phyloP scores from a whole-genome alignment of 2,888 invertebrate species.

The Agonopterix subpropinquella region DNA sequence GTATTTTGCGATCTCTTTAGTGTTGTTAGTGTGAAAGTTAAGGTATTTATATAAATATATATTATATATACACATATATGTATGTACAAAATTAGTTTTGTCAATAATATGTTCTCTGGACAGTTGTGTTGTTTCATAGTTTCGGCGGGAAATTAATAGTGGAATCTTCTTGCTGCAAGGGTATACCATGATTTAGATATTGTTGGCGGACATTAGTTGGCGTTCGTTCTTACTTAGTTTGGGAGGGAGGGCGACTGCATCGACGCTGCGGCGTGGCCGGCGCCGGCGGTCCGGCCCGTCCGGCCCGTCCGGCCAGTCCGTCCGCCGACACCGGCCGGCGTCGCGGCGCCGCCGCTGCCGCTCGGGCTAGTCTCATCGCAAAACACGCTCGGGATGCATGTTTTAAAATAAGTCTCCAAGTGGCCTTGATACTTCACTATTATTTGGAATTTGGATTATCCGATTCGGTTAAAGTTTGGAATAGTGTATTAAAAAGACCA shows the following conservation, averaged over 20 bases:
- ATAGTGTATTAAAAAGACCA: conserved; percentile 71
- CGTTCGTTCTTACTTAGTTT: conserved; percentile 39
- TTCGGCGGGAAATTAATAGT: conserved; percentile 60
- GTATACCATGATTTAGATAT: conserved; percentile 66
- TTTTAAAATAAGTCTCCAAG: conserved; percentile 70
- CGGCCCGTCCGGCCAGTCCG: not conserved
- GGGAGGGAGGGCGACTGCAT: conserved; percentile 21
- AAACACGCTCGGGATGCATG: conserved; percentile 48
- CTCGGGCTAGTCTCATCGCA: conserved; percentile 54
- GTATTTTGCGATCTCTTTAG: conserved; percentile 14
- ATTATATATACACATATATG: conserved; percentile 13
- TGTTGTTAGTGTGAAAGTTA: conserved; percentile 28
- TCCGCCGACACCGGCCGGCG: not conserved
- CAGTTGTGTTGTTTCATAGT: conserved; percentile 51
- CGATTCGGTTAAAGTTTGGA: conserved; percentile 70
- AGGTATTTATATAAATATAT: conserved; percentile 20
- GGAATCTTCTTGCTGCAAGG: conserved; percentile 68
- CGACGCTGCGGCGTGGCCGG: not conserved
- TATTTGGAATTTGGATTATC: conserved; percentile 67
- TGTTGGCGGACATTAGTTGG: conserved; percentile 62
- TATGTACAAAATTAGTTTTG: conserved; percentile 69
- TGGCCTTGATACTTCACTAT: conserved; percentile 74
- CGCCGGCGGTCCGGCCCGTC: not conserved
- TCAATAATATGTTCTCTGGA: conserved; percentile 40
- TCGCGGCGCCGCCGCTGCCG: conserved; percentile 14